Percentiles rank a stretch among this genome's conserved stretches.
Evolutionary conservation across 2,113 vertebrate genomes (phyloP).

Genomic region (Carassius carassius): DNA sequence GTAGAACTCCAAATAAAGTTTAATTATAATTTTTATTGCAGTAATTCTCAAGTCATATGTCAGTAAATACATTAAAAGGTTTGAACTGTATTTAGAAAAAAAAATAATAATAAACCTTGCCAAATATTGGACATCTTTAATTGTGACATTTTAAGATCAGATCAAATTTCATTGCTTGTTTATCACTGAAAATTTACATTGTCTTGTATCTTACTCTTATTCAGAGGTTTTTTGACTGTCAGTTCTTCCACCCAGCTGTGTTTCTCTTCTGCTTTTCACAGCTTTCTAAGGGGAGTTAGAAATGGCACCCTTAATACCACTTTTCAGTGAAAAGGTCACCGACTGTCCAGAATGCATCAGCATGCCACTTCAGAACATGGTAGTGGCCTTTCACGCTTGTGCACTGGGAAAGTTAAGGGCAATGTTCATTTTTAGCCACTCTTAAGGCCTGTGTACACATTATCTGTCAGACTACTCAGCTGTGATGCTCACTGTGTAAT

Average conservation of each 20-base stretch:
- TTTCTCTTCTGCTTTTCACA: neutral
- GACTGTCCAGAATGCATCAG: slow-evolving; percentile 40
- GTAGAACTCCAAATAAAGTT: too few relatives aligned
- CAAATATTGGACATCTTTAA: neutral
- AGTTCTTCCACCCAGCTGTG: slow-evolving; percentile 9
- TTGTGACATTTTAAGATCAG: neutral
- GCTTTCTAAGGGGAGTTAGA: slow-evolving; percentile 37
- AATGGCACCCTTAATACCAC: slow-evolving; percentile 42
- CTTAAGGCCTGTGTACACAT: neutral
- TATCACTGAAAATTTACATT: neutral
- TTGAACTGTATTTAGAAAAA: too few relatives aligned
- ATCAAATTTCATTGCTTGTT: neutral
- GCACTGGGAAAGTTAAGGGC: slow-evolving; percentile 21
- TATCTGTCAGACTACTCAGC: neutral
- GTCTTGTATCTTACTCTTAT: neutral
- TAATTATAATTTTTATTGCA: too few relatives aligned
- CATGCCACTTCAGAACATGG: slow-evolving; percentile 32
- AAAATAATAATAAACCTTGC: too few relatives aligned
- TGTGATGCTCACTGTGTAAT: neutral
- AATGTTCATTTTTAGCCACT: neutral
- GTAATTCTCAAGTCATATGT: too few relatives aligned
- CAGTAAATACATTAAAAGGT: too few relatives aligned
- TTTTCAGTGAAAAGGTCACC: slow-evolving; percentile 52
- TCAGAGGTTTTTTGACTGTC: slow-evolving; percentile 18
- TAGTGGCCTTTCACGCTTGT: slow-evolving; percentile 44